A percentile compares a stretch with the other conserved stretches of the same genome.
These are phyloP conservation scores for Trematomus bernacchii DNA, from an alignment of 2,797 vertebrate genomes.

Conservation along the genomic window DNA sequence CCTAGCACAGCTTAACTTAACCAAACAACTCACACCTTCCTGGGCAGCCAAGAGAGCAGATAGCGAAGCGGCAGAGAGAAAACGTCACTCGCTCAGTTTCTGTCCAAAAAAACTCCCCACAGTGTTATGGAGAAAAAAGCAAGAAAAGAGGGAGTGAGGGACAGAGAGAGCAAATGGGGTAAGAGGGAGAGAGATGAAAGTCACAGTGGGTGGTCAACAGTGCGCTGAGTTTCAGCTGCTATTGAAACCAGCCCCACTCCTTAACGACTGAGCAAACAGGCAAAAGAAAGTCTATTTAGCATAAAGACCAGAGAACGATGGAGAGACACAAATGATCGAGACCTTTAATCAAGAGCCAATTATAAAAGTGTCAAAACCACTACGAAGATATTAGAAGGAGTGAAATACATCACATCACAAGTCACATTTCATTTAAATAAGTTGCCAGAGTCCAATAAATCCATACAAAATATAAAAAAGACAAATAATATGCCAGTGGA, in stretches of 20 bases:
- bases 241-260: constrained; percentile 68
- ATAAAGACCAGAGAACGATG: constrained; percentile 47
- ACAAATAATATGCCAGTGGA: too few species aligned
- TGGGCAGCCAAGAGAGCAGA: constrained; percentile 83
- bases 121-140: constrained; percentile 14
- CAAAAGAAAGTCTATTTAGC: constrained; percentile 56
- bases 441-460: too few species aligned
- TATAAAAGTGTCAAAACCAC: constrained; percentile 9
- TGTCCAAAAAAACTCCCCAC: constrained; percentile 26
- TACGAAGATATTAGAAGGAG: neutral
- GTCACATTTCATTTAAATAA: too few species aligned
- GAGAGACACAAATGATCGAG: constrained; percentile 20
- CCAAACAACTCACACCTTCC: constrained; percentile 89
- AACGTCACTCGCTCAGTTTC: constrained; percentile 41
- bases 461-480: too few species aligned
- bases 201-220: constrained; percentile 61
- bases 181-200: constrained; percentile 54
- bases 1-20: constrained; percentile 81
- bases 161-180: constrained; percentile 39
- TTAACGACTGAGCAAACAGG: constrained; percentile 66
- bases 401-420: neutral
- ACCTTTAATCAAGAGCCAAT: constrained; percentile 4
- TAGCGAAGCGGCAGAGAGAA: constrained; percentile 46
- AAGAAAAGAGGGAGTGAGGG: constrained; percentile 31
- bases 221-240: constrained; percentile 66